Conservation (phyloP, 2,797 vertebrate genomes). For the Peromyscus nudipes region DNA sequence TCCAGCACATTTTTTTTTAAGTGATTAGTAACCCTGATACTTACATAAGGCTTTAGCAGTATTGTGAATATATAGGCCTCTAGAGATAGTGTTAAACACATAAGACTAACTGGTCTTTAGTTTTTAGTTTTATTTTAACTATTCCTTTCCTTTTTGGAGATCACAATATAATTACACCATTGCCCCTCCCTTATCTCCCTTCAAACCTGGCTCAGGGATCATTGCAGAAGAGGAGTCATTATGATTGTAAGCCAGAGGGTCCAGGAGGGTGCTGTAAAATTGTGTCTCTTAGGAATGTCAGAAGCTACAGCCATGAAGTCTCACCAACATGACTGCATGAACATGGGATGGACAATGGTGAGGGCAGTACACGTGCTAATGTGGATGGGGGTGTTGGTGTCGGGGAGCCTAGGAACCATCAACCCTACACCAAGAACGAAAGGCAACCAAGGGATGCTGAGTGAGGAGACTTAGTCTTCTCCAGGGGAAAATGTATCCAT, state of each 20-base stretch:
- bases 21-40: slow-evolving; percentile 3
- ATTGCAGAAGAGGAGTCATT: background rate
- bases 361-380: background rate
- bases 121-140: slow-evolving; percentile 29
- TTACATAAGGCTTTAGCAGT: slow-evolving; percentile 30
- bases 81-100: background rate
- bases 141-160: background rate
- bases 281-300: background rate
- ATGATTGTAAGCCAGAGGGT: background rate
- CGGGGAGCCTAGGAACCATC: background rate
- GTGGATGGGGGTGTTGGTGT: background rate
- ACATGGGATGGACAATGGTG: background rate
- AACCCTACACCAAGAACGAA: background rate
- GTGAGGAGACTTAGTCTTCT: background rate
- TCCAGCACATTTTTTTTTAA: background rate
- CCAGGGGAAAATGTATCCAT: no score
- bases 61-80: background rate
- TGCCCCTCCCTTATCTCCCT: background rate
- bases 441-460: background rate
- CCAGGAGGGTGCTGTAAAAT: background rate
- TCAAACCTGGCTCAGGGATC: background rate
- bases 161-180: background rate
- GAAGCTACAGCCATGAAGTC: background rate
- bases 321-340: background rate
- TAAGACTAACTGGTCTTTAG: background rate